These are phyloP conservation scores for Strigamia maritima DNA, from an alignment of 2,888 invertebrate species.

Conservation along the genomic window DNA sequence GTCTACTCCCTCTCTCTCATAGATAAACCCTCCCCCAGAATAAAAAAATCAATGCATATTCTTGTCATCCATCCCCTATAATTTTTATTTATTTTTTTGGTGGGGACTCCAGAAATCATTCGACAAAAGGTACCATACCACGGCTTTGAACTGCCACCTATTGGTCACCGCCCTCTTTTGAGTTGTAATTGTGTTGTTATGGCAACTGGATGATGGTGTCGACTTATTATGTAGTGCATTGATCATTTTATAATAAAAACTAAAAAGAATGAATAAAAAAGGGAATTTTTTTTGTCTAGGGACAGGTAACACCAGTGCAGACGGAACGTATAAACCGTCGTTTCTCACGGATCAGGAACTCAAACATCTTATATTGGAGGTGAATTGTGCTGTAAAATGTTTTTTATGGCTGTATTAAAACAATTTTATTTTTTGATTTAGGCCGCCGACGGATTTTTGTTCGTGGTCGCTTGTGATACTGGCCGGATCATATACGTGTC, in stretches of 20 bases:
- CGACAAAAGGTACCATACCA: neutral
- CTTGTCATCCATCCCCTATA: slow-evolving; percentile 20
- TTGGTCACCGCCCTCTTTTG: neutral
- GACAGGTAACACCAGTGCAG: slow-evolving; percentile 92
- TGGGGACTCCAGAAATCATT: neutral
- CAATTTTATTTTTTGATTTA: slow-evolving; percentile 45
- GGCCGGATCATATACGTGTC: slow-evolving; percentile 97
- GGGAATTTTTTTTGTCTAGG: slow-evolving; percentile 58
- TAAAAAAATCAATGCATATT: slow-evolving; percentile 7
- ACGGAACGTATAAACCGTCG: slow-evolving; percentile 96
- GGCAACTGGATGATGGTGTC: slow-evolving; percentile 19
- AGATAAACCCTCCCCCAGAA: neutral
- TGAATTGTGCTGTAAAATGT: slow-evolving; percentile 43
- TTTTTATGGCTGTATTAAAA: slow-evolving; percentile 33
- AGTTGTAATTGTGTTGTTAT: neutral
- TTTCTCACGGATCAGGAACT: slow-evolving; percentile 98
- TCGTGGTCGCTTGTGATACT: slow-evolving; percentile 94
- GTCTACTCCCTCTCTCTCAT: neutral
- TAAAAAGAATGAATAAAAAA: neutral
- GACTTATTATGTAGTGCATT: neutral
- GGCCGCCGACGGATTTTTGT: slow-evolving; percentile 97
- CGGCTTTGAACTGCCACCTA: neutral
- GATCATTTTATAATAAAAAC: neutral
- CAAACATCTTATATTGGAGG: slow-evolving; percentile 94
- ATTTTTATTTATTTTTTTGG: neutral